Evolutionary conservation across 2,797 vertebrate species (phyloP).

Genomic region (Petrocephalus sullivani): DNA sequence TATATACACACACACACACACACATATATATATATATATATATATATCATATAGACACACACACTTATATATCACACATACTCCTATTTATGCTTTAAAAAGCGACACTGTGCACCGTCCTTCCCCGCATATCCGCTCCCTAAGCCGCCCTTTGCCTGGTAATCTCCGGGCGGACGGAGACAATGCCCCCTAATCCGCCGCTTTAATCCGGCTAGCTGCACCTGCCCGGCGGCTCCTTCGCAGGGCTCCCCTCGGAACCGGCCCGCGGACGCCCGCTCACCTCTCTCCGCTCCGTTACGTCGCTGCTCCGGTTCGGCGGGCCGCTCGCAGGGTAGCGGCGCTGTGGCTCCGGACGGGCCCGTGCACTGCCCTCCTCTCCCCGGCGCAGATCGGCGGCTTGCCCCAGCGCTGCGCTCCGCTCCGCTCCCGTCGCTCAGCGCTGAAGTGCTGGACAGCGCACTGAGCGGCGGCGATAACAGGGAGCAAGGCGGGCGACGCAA

Average conservation of each 20-base stretch:
- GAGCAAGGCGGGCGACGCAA: conserved; percentile 4
- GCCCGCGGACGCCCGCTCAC: conserved; percentile 16
- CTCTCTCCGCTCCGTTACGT: conserved; percentile 1
- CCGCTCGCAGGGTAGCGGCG: conserved; percentile 4
- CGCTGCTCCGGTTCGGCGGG: conserved; percentile 1
- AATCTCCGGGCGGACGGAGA: neutral
- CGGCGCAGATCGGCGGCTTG: neutral
- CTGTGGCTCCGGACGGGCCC: conserved; percentile 8
- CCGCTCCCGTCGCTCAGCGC: conserved; percentile 43
- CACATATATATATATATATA: neutral
- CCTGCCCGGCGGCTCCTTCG: neutral
- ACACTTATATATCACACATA: neutral
- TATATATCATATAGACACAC: too few species aligned
- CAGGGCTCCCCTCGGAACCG: neutral
- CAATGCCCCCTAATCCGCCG: neutral
- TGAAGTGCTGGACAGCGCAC: conserved; percentile 75
- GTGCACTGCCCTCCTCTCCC: neutral
- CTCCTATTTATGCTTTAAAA: neutral
- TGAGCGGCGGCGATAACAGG: conserved; percentile 41
- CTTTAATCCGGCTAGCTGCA: conserved; percentile 6
- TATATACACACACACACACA: neutral
- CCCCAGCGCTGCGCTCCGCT: conserved; percentile 5
- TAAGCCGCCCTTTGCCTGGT: neutral
- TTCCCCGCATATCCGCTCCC: neutral
- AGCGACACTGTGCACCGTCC: neutral